Conservation (phyloP, 2,797 vertebrate species). For the Menidia menidia region DNA sequence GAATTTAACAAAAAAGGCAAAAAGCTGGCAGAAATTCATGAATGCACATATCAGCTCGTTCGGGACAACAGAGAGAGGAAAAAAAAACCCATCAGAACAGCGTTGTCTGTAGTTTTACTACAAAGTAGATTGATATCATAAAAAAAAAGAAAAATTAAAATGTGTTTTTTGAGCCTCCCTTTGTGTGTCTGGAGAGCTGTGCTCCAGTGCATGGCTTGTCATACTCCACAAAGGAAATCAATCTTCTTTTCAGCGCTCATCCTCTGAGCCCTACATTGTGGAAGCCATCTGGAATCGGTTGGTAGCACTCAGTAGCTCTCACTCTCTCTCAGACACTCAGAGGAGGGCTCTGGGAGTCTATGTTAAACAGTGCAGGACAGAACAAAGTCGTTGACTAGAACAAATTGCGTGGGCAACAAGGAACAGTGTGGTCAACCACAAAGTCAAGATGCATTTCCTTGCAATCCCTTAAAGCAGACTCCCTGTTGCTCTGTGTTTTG, state of each 20-base stretch:
- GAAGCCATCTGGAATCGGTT: conserved; percentile 81
- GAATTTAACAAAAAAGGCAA: not conserved
- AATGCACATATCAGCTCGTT: conserved; percentile 46
- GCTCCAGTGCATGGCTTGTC: conserved; percentile 79
- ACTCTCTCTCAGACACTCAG: conserved; percentile 52
- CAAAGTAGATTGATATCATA: conserved; percentile 63
- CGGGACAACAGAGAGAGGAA: conserved; percentile 29
- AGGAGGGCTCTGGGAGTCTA: conserved; percentile 63
- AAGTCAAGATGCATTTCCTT: conserved; percentile 71
- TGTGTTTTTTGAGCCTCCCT: conserved; percentile 70
- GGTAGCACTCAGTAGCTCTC: conserved; percentile 71
- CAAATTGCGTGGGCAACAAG: conserved; percentile 76
- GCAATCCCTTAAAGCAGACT: conserved; percentile 50
- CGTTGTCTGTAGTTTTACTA: conserved; percentile 44
- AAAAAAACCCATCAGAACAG: conserved; percentile 38
- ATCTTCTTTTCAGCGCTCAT: conserved; percentile 82
- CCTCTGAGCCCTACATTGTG: conserved; percentile 77
- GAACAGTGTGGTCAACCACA: conserved; percentile 72
- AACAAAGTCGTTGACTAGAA: conserved; percentile 78
- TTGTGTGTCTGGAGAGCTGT: conserved; percentile 75
- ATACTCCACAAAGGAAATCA: conserved; percentile 84
- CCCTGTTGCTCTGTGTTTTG: conserved; percentile 36
- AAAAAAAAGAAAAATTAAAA: conserved; percentile 54
- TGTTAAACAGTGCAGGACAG: conserved; percentile 69
- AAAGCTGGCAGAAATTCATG: conserved; percentile 30